Evolutionary conservation across 2,797 vertebrate genomes (phyloP), one percentile per base, ranked within the genome.

Genomic region (Macropodus opercularis): DNA sequence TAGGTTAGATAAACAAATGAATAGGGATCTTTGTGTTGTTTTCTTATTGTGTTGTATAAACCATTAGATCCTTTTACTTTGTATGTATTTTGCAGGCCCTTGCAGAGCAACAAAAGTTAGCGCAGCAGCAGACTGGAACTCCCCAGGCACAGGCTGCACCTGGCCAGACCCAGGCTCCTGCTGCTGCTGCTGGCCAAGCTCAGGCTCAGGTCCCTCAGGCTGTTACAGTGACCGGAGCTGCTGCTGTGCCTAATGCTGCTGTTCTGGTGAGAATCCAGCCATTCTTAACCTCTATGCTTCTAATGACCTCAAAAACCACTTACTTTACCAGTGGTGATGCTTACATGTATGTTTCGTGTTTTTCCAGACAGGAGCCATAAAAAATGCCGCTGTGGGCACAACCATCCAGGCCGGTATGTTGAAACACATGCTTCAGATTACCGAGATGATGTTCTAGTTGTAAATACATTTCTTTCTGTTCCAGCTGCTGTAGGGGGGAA

Each of bases 41-140:
- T n/a, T n/a, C n/a, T n/a, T n/a, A n/a, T n/a, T n/a, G n/a, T n/a
- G n/a, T n/a, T n/a, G n/a, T n/a, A n/a, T n/a, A n/a, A n/a, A n/a
- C n/a, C n/a, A n/a, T n/a, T n/a, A n/a, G n/a, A n/a, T n/a, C 8
- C 34, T 21, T 48, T 29, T 32, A 32, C 6, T 32, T 2, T 61
- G 10, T 63, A 3, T 77, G 44, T 77, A 51, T 77, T n/a, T 57
- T 46, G 3, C 76, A 96, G 96, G 96, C 94, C 41, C 88, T 96
- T 72, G 95, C 95, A 8, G 95, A 96, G 81, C 95, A 97, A 74
- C 95, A 96, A 85, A 93, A 95, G 65, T 89, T 96, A 79, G 87
- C 92, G 6, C 91, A 92, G 77, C 89, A 88, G 79, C 88, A 89
- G 74, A 71, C 93, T 2, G 87, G 93, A 24, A 85, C 92, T 46